phyloP scores from a whole-genome alignment of 2,888 invertebrate species.

The Rotaria sp. region DNA sequence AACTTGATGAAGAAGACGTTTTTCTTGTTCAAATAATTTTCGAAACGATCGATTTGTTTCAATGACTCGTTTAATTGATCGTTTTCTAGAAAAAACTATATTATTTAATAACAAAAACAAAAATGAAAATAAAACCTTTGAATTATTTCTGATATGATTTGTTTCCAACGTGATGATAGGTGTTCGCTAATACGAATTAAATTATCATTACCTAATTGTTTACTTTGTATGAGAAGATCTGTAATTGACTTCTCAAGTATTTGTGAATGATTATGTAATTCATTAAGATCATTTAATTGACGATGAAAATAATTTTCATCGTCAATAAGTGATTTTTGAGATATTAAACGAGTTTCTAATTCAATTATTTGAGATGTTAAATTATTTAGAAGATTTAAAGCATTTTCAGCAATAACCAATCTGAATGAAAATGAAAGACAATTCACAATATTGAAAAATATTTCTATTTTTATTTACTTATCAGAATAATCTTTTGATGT shows the following conservation, averaged over 20 bases:
- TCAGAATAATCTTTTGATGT: not conserved
- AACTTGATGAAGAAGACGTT: not conserved
- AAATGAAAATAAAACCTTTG: not conserved
- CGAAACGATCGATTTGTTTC: constrained; percentile 13
- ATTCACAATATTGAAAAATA: too few species aligned
- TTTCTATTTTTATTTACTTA: not conserved
- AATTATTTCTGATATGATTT: not conserved
- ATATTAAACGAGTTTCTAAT: not conserved
- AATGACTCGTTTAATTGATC: not conserved
- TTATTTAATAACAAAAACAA: not conserved
- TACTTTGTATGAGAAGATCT: not conserved
- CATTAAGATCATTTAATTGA: not conserved
- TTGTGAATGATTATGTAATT: not conserved
- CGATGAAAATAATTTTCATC: not conserved
- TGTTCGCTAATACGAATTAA: not conserved
- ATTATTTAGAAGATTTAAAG: not conserved
- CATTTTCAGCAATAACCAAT: not conserved
- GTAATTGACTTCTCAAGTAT: not conserved
- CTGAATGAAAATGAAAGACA: not conserved
- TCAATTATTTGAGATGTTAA: not conserved
- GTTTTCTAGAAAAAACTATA: not conserved
- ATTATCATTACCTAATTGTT: not conserved
- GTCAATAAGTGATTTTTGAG: not conserved
- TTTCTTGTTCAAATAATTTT: not conserved
- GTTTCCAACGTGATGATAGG: not conserved